A percentile compares a stretch with the other conserved stretches of the same genome.
phyloP scores from a whole-genome alignment of 2,797 vertebrate genomes.

The Halcyon leucocephala region DNA sequence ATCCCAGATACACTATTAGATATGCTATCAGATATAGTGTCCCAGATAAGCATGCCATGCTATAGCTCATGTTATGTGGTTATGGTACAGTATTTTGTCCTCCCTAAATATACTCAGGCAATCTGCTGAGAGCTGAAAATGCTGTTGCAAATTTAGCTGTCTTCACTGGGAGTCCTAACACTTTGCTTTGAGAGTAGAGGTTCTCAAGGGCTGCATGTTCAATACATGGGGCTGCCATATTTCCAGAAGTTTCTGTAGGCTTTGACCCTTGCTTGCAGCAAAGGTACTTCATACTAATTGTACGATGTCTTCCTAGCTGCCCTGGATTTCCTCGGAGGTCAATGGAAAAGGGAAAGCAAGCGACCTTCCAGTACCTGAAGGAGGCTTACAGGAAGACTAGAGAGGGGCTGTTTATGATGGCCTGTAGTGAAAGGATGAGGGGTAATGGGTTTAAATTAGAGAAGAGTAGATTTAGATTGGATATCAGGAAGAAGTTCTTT shows the following conservation, averaged over 20 bases:
- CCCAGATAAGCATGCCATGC: neutral
- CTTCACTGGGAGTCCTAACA: neutral
- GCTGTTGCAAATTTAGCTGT: neutral
- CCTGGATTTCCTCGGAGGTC: neutral
- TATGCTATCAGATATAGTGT: neutral
- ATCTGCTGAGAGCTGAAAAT: neutral
- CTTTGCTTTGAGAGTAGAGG: neutral
- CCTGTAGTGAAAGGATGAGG: too few species aligned
- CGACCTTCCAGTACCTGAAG: too few species aligned
- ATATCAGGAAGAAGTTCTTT: too few species aligned
- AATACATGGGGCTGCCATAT: neutral
- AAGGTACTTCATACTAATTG: neutral
- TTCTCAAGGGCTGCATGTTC: neutral
- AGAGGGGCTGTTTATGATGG: too few species aligned
- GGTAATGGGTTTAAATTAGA: too few species aligned
- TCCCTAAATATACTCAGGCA: neutral
- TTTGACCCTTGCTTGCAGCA: neutral
- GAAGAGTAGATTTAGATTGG: too few species aligned
- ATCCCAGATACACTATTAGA: neutral
- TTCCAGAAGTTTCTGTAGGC: neutral
- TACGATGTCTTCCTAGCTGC: neutral
- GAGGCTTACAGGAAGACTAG: too few species aligned
- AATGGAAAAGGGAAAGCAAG: neutral
- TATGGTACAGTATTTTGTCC: neutral
- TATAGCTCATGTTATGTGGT: neutral